Conservation (phyloP, 2,797 vertebrate genomes). For the Fistularia tabacaria region DNA sequence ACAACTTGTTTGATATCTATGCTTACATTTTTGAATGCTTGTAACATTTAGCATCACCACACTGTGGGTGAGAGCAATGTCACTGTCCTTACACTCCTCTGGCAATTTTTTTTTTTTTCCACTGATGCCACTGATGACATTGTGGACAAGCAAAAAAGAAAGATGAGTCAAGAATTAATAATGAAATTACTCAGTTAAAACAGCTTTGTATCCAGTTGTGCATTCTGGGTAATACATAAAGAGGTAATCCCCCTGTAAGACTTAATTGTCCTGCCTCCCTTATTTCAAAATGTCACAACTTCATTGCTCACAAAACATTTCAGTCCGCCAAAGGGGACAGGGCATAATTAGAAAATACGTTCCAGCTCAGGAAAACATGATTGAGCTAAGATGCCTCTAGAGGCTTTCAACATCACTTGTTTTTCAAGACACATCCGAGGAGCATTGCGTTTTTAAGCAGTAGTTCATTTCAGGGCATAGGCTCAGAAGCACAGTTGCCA, state of each 20-base stretch:
- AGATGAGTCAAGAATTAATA: constrained; percentile 32
- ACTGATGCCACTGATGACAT: constrained; percentile 36
- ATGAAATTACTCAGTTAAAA: constrained; percentile 20
- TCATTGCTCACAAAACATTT: constrained; percentile 49
- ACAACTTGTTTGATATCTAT: neutral
- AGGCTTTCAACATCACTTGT: constrained; percentile 39
- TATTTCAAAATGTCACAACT: constrained; percentile 61
- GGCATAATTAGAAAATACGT: constrained; percentile 60
- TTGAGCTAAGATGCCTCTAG: constrained; percentile 41
- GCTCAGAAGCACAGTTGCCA: constrained; percentile 3
- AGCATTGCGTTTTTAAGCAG: constrained; percentile 19
- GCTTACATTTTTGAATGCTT: neutral
- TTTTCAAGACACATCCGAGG: constrained; percentile 20
- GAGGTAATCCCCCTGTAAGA: constrained; percentile 36
- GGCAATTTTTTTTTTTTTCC: neutral
- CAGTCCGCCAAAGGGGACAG: constrained; percentile 45
- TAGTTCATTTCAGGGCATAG: constrained; percentile 1
- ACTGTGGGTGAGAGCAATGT: constrained; percentile 39
- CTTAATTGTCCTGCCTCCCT: constrained; percentile 46
- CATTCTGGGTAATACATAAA: constrained; percentile 30
- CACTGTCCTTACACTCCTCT: constrained; percentile 27
- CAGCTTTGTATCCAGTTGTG: constrained; percentile 24
- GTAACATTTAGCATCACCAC: constrained; percentile 41
- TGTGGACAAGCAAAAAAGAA: constrained; percentile 28
- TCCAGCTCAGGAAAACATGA: constrained; percentile 51